Conservation (phyloP, 2,888 invertebrate species). For the Protonemura montana region DNA sequence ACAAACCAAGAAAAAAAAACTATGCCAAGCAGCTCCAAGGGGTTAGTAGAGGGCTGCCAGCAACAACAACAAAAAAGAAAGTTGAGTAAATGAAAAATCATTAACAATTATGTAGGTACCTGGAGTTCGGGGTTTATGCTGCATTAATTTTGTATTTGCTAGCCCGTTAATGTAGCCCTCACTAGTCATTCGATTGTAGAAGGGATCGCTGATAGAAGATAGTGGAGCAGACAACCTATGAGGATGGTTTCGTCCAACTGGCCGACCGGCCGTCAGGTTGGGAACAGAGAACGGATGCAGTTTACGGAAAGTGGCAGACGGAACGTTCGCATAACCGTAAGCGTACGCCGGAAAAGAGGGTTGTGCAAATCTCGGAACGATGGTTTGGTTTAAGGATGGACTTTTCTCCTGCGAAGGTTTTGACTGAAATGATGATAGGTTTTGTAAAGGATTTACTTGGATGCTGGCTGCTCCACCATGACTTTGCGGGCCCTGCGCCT, state of each 20-base stretch:
- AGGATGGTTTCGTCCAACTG: slow-evolving; percentile 33
- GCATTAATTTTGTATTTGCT: slow-evolving; percentile 47
- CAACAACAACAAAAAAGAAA: slow-evolving; percentile 22
- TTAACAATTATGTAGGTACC: slow-evolving; percentile 45
- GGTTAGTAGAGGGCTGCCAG: slow-evolving; percentile 44
- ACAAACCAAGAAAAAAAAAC: slow-evolving; percentile 2
- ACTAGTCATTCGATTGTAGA: slow-evolving; percentile 48
- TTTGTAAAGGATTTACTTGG: slow-evolving; percentile 44
- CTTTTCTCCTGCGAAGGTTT: slow-evolving; percentile 47
- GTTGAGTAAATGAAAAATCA: slow-evolving; percentile 28
- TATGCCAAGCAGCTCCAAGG: neutral
- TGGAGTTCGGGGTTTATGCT: slow-evolving; percentile 46
- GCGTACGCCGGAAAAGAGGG: slow-evolving; percentile 49
- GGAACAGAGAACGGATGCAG: slow-evolving; percentile 34
- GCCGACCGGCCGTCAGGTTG: slow-evolving; percentile 38
- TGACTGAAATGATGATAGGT: slow-evolving; percentile 33
- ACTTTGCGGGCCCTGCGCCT: slow-evolving; percentile 44
- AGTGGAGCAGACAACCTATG: slow-evolving; percentile 39
- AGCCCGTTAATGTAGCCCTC: slow-evolving; percentile 48
- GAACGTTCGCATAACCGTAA: neutral
- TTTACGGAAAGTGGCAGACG: neutral
- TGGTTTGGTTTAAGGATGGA: slow-evolving; percentile 52
- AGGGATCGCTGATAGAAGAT: slow-evolving; percentile 44
- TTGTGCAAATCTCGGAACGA: slow-evolving; percentile 51
- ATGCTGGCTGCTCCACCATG: slow-evolving; percentile 39